Evolutionary conservation across 2,113 vertebrate genomes (phyloP), one percentile per base, ranked within the genome.

Genomic region (Myotis yumanensis): DNA sequence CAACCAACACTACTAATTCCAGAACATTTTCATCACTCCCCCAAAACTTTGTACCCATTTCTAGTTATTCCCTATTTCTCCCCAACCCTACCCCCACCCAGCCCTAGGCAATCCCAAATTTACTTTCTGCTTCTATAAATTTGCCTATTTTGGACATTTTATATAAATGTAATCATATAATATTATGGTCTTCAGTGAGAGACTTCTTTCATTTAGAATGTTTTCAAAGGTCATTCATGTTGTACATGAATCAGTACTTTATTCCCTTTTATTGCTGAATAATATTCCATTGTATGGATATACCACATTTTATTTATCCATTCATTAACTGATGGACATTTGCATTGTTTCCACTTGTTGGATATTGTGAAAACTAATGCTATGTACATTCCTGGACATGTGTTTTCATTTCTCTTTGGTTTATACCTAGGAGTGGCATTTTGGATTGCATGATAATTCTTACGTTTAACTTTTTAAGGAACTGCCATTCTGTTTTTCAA

Each of bases 401-500:
- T 86, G 59, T 54, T 92, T 73, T 83, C 32, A 82, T 73, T 73
- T 73, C 40, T 75, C 40, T 83, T 83, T 71, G 43, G 25, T 72
- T n/a, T 91, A 62, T 48, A 62, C 37, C 23, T 37, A 59, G 23
- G 40, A 82, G 32, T 30, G 17, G 79, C 71, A 91, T 8, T 35
- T 91, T 73, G 37, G 22, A 62, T 62, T 54, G 57, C 40, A 48
- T 54, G 40, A 25, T 69, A 77, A 71, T 46, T 88, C 16, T 77
- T 69, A 57, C 11, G 32, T 43, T 77, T 66, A 76, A 75, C 46
- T 68, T 83, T 82, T 52, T 68, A 18, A 83, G 59, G 32, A 89
- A 75, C 43, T 89, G 22, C 48, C 32, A 25, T 76, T 76, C 48
- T 84, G 12, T 89, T 94, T 68, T 68, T 76, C 48, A 94, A 89